Evolutionary conservation across 2,113 vertebrate species (phyloP), one percentile per base, ranked within the genome.

Genomic region (Podilymbus podiceps): DNA sequence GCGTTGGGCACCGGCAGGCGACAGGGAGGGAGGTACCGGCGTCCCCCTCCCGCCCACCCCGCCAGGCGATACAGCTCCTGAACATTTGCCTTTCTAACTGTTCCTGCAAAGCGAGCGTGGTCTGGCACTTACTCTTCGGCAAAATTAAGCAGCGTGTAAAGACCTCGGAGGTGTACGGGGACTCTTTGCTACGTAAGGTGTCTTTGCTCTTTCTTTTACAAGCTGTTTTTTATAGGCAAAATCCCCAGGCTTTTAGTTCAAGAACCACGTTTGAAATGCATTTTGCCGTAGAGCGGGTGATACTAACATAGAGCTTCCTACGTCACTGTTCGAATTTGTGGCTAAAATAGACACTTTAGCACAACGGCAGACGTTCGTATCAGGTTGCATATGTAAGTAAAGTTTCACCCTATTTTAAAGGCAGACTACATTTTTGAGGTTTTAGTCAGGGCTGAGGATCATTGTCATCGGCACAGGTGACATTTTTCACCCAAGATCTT

Each of bases 21-120:
- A 74, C 16, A 15, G 56, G 86, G 74, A n/a, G 47, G 86, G 53
- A 22, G 35, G 50, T 27, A 18, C 10, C 31, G 67, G 9, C 19
- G 86, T 38, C 33, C 74, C 49, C 0, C 21, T 10, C 6, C 13
- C 40, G 8, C 20, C 49, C 76, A 11, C n/a, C 15, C 74, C 31
- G 38, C 15, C 16, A 2, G 59, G 50, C 16, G 75, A 59, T 20
- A 25, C 19, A 5, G 69, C 92, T 91, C 46, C 73, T 44, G 76
- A 74, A 33, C 78, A 7, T 53, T 62, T 4, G 75, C 35, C 3
- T 33, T 30, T 42, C 38, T 6, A 0, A 2, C 44, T n/a, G 28
- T 3, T 62, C 66, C 0, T 6, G 35, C 11, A 0, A 49, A 40
- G 64, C 1, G 59, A 90, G 76, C 38, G 28, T 0, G 15, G 38